Percentiles rank a stretch among this genome's conserved stretches.
Evolutionary conservation across 2,797 vertebrate genomes (phyloP).

Genomic region (Streptopelia turtur): DNA sequence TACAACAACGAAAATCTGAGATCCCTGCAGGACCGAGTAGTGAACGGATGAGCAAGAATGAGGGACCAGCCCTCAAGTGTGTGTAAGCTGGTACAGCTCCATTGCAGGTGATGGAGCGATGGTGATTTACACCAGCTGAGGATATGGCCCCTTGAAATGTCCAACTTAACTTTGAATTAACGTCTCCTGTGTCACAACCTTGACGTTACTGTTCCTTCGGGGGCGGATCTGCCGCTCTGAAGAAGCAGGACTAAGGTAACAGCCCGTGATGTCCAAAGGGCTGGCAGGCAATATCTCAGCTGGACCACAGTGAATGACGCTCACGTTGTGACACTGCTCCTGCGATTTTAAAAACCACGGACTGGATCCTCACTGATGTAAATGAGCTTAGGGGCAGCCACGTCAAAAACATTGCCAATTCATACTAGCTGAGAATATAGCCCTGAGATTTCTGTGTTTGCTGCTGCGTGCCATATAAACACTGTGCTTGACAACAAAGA

Average conservation of each 20-base stretch:
- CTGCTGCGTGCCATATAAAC: neutral
- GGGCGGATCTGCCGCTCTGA: neutral
- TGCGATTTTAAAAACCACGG: neutral
- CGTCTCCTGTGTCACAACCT: neutral
- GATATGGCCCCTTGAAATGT: slow-evolving; percentile 60
- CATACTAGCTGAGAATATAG: slow-evolving; percentile 48
- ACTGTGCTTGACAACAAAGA: slow-evolving; percentile 43
- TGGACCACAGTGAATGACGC: neutral
- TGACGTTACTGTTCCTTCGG: neutral
- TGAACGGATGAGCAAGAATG: slow-evolving; percentile 62
- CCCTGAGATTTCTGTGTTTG: slow-evolving; percentile 61
- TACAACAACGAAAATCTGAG: slow-evolving; percentile 44
- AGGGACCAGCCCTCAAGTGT: slow-evolving; percentile 71
- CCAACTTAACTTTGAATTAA: slow-evolving; percentile 75
- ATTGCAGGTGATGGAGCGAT: slow-evolving; percentile 5
- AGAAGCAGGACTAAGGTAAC: neutral
- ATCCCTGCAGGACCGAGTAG: slow-evolving; percentile 52
- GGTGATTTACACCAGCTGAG: slow-evolving; percentile 67
- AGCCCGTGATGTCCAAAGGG: neutral
- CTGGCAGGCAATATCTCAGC: neutral
- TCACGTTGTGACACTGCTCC: neutral
- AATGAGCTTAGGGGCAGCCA: slow-evolving; percentile 33
- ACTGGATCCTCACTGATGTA: slow-evolving; percentile 62
- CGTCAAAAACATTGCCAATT: slow-evolving; percentile 50
- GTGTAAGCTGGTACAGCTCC: slow-evolving; percentile 65